A percentile compares a stretch with the other conserved stretches of the same genome.
These are phyloP conservation scores for Panulirus ornatus DNA, from an alignment of 1,140 invertebrate genomes.

Conservation along the genomic window DNA sequence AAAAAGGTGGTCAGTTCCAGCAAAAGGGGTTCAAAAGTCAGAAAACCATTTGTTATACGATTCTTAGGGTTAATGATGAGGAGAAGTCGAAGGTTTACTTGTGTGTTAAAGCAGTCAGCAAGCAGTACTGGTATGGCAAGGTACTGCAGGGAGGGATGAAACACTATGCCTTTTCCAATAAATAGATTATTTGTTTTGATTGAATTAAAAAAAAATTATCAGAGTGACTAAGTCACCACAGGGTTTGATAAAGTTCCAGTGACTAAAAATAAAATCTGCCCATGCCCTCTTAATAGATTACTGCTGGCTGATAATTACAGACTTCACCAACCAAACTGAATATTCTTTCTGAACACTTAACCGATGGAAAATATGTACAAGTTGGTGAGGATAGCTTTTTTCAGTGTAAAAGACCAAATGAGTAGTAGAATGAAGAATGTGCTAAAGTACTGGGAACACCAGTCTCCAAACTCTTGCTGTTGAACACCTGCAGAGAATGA, in stretches of 20 bases:
- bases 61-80: too few species aligned
- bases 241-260: not conserved
- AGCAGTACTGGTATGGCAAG: too few species aligned
- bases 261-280: not conserved
- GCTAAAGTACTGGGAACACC: slow-evolving; percentile 11
- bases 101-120: too few species aligned
- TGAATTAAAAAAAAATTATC: not conserved
- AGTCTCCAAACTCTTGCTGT: not conserved
- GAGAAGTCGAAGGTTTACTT: too few species aligned
- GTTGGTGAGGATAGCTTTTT: not conserved
- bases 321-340: not conserved
- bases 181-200: not conserved
- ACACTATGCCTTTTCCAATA: not conserved
- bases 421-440: slow-evolving; percentile 13
- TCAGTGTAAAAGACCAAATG: slow-evolving; percentile 10
- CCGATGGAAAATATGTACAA: not conserved
- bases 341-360: not conserved
- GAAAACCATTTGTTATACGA: too few species aligned
- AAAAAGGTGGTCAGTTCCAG: too few species aligned
- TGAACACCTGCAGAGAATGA: not conserved
- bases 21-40: too few species aligned
- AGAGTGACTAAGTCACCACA: too few species aligned
- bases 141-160: not conserved
- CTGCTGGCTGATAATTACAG: not conserved
- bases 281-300: not conserved